Conservation (phyloP, 1,140 invertebrate genomes). For the Hirudo medicinalis region DNA sequence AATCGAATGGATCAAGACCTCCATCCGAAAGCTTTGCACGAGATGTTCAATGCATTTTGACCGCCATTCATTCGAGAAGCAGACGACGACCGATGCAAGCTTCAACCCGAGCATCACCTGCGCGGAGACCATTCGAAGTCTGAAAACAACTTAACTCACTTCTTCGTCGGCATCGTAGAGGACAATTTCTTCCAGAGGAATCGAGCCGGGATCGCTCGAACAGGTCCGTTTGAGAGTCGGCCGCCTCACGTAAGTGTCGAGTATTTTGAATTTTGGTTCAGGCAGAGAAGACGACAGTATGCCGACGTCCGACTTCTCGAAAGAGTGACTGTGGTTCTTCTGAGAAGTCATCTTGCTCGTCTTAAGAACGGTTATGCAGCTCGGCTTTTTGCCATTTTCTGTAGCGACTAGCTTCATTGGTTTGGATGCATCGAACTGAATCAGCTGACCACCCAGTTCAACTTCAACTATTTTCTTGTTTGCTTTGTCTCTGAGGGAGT, state of each 20-base stretch:
- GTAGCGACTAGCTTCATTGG: neutral
- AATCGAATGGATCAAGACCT: too few relatives aligned
- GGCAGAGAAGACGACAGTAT: constrained; percentile 47
- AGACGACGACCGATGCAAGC: too few relatives aligned
- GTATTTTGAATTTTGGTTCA: constrained; percentile 64
- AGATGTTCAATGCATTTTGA: too few relatives aligned
- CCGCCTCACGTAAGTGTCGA: constrained; percentile 57
- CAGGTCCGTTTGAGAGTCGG: constrained; percentile 38
- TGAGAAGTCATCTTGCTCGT: neutral
- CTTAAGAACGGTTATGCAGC: neutral
- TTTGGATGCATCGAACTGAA: neutral
- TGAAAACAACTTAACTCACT: constrained; percentile 26
- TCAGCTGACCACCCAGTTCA: neutral
- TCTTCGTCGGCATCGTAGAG: constrained; percentile 98
- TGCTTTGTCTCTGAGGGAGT: neutral
- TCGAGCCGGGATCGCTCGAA: constrained; percentile 51
- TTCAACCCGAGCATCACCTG: too few relatives aligned
- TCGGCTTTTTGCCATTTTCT: constrained; percentile 4
- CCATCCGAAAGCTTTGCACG: too few relatives aligned
- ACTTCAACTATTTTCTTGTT: constrained; percentile 4
- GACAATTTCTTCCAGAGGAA: constrained; percentile 74
- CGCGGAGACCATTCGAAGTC: too few relatives aligned
- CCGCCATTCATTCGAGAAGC: too few relatives aligned
- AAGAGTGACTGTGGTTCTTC: neutral
- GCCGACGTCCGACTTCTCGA: neutral